Percentiles rank a stretch among this genome's conserved stretches.
Conservation (phyloP, 2,113 vertebrate species). For the Arvicanthis niloticus region DNA sequence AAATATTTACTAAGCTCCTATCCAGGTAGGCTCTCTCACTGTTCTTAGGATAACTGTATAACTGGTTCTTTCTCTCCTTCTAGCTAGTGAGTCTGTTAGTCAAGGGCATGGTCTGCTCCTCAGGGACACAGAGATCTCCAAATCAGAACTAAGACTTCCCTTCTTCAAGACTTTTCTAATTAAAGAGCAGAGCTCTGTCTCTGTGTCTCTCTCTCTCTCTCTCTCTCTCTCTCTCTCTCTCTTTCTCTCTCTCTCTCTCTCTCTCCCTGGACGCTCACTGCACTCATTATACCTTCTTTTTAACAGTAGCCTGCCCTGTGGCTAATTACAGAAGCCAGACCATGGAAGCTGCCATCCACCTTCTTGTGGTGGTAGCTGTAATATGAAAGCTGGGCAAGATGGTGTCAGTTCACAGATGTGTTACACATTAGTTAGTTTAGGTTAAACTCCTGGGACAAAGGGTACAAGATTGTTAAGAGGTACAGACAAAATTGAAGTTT, state of each 20-base stretch:
- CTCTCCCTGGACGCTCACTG: background rate
- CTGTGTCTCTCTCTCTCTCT: too few relatives aligned
- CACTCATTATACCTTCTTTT: background rate
- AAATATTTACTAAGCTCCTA: background rate
- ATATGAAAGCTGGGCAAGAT: background rate
- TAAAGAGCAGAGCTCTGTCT: background rate
- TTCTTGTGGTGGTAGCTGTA: background rate
- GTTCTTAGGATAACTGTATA: background rate
- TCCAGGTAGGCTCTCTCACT: background rate
- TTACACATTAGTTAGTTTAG: background rate
- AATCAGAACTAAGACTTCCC: background rate
- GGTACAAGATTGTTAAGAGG: background rate
- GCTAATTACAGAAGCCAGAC: background rate
- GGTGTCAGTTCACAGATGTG: background rate
- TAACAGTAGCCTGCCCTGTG: background rate
- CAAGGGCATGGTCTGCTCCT: background rate
- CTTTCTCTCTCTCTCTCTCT: background rate
- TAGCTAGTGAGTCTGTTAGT: background rate
- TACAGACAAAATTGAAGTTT: background rate
- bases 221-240: background rate
- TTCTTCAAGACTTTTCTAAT: background rate
- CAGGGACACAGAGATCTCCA: background rate
- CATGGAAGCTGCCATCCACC: background rate
- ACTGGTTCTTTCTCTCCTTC: background rate
- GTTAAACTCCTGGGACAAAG: background rate